phyloP scores from a whole-genome alignment of 2,888 invertebrate species.

The Ormyrus labotus region DNA sequence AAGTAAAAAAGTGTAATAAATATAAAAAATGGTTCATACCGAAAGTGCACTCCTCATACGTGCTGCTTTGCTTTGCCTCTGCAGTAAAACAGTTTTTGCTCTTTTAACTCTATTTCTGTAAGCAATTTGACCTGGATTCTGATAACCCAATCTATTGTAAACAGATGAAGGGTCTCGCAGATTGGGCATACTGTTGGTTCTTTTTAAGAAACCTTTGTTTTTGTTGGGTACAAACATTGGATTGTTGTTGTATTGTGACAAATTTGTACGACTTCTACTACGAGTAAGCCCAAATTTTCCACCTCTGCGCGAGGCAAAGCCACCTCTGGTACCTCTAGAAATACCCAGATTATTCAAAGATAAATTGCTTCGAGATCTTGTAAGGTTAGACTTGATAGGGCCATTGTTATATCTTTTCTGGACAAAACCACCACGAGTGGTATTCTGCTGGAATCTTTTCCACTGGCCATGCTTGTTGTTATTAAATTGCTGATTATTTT shows the following conservation, averaged over 20 bases:
- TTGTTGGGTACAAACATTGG: constrained; percentile 44
- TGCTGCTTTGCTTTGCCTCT: constrained; percentile 69
- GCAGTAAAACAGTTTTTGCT: constrained; percentile 70
- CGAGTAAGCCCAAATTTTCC: constrained; percentile 65
- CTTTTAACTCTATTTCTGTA: constrained; percentile 73
- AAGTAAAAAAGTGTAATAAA: not conserved
- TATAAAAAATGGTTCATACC: constrained; percentile 61
- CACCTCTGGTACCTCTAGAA: constrained; percentile 61
- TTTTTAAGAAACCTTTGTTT: constrained; percentile 65
- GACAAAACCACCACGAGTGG: constrained; percentile 66
- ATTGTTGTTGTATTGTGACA: constrained; percentile 55
- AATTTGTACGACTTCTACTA: constrained; percentile 69
- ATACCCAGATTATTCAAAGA: constrained; percentile 64
- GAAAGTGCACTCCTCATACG: constrained; percentile 67
- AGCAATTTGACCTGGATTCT: constrained; percentile 72
- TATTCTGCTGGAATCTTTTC: constrained; percentile 61
- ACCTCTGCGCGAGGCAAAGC: constrained; percentile 62
- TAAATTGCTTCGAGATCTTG: constrained; percentile 66
- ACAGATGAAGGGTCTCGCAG: constrained; percentile 72
- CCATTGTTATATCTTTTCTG: constrained; percentile 67
- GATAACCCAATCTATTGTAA: constrained; percentile 72
- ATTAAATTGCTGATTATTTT: constrained; percentile 56
- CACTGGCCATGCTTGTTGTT: constrained; percentile 58
- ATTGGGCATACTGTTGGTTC: constrained; percentile 71
- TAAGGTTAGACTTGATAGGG: constrained; percentile 55